Evolutionary conservation across 2,797 vertebrate genomes (phyloP).

Genomic region (Crax fasciolata): DNA sequence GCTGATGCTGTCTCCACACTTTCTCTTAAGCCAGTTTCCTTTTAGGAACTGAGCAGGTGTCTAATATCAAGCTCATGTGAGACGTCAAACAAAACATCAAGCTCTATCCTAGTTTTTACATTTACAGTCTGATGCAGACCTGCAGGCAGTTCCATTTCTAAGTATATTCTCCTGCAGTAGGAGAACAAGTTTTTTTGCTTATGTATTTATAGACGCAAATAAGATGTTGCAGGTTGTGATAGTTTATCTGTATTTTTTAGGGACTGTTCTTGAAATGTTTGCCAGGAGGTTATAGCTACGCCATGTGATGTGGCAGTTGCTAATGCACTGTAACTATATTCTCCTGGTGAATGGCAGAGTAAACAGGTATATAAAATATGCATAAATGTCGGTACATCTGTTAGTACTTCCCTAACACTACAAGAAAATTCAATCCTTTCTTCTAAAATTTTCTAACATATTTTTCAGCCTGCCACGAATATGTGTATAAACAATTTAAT

Average conservation of each 20-base stretch:
- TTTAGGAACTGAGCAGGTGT: constrained; percentile 12
- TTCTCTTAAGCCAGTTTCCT: background rate
- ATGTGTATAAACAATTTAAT: background rate
- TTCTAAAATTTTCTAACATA: background rate
- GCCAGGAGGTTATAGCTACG: background rate
- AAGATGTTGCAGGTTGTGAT: background rate
- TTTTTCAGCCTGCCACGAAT: background rate
- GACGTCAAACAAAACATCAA: constrained; percentile 35
- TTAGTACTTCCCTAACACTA: background rate
- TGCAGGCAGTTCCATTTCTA: background rate
- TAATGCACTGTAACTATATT: background rate
- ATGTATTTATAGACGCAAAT: background rate
- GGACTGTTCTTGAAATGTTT: background rate
- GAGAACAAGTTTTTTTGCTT: background rate
- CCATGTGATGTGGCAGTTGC: background rate
- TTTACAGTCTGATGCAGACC: background rate
- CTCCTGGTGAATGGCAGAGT: background rate
- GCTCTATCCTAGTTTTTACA: background rate
- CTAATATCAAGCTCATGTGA: background rate
- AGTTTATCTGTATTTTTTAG: background rate
- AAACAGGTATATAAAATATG: constrained; percentile 17
- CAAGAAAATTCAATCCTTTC: background rate
- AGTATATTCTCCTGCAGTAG: background rate
- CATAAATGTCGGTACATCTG: background rate
- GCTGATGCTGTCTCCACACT: background rate